Base-by-base conservation (phyloP, 1,140 invertebrate species). In the Calephelis nemesis region DNA sequence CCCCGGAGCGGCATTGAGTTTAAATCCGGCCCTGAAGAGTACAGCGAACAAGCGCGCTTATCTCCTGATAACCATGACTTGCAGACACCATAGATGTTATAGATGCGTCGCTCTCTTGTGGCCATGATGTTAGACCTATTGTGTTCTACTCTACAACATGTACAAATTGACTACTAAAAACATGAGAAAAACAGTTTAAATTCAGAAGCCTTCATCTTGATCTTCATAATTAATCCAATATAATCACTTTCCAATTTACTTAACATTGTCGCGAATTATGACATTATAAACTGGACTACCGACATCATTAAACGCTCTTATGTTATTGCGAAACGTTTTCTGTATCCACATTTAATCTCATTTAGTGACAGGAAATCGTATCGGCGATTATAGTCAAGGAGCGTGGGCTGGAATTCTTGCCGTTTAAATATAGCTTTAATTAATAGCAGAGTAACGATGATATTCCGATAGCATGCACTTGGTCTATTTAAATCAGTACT, bases 361-460 rank as follows among this genome's bases (percentile, higher is more conserved):
- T 87, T 89, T 87, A 87, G 83, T 84, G 86, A 89, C 85, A 87
- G 85, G 81, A 85, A 83, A 87, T 83, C 78, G 83, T 79, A 83
- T 74, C 75, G 68, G 69, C 72, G 74, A 79, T 81, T 79, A 83
- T 78, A 81, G 75, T 68, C 67, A 65, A 72, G 70, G 77, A 81
- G 75, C 74, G 52, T 72, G 73, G 73, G 67, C 67, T 50, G 72
- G 66, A 39, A 62, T 66, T 63, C 47, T 45, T 69, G 63, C 63
- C 58, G 47, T 63, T 76, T 62, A 19, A 78, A 70, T 72, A 60
- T 72, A 65, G 72, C 69, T 67, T 71, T 73, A 75, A 70, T 73
- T 30, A 64, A 50, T 54, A 62, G 65, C 45, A 13, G 15, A 4
- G 47, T 68, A 77, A 67, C 65, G 67, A 70, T 74, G 52, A 70